Base-by-base conservation (phyloP, 2,888 invertebrate species). In the Caenorhabditis plicata region DNA sequence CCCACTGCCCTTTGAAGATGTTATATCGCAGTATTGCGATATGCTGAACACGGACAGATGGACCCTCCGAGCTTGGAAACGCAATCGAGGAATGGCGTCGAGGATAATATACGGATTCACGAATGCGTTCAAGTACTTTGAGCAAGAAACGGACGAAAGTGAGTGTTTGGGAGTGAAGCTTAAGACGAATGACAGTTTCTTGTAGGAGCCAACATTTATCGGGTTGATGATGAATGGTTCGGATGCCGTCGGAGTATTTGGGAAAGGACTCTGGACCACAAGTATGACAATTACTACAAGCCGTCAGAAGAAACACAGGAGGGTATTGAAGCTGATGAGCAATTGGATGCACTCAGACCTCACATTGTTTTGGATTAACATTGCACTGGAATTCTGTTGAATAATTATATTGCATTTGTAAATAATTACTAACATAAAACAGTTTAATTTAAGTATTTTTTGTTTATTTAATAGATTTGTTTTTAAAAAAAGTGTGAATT, bases 91-190 rank as follows among this genome's bases (percentile, higher is more conserved):
- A 3, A 22, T 55, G 3, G 26, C 43, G n/a, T 22, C 36, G n/a
- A 38, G 44, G 44, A 48, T 55, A 0, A 32, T 55, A 36, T 48
- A 55, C 19, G 55, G 48, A n/a, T 55, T 55, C 26, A 43, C 44
- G 13, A 48, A 40, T 13, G 55, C 55, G 0, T 17, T 35, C 26
- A 36, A 29, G 2, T 55, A 48, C 32, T 15, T 55, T 17, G 55
- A 48, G 7, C 48, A 55, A 20, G 55, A 55, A 40, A 27, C 33
- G 1, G 40, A 49, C 11, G 55, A 55, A 23, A 55, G 55, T 53
- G 22, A 39, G 36, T 42, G 33, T 20, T 15, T 32, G 8, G n/a
- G 13, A 27, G 15, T 3, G 23, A 8, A 3, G 2, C 5, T n/a
- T 8, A 20, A 2, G 4, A 11, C 4, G 22, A 2, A 19, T 7